Evolutionary conservation across 2,113 vertebrate species (phyloP).

Genomic region (Nematolebias whitei): DNA sequence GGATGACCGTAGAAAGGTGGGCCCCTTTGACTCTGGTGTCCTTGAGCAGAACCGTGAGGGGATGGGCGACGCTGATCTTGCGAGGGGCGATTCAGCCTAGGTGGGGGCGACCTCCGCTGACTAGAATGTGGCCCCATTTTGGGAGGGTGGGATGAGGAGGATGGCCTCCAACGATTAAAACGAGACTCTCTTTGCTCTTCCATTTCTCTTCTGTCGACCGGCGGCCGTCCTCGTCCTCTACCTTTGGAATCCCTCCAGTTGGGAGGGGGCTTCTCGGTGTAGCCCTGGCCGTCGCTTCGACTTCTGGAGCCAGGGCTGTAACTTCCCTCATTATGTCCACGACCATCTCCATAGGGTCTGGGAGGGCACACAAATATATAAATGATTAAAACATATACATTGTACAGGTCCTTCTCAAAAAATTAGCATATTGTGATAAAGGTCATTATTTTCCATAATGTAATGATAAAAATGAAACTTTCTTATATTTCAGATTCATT

Average conservation of each 20-base stretch:
- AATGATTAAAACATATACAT: background rate
- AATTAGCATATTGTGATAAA: too few relatives aligned
- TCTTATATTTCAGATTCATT: too few relatives aligned
- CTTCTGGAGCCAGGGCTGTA: conserved; percentile 59
- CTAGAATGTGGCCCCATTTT: conserved; percentile 73
- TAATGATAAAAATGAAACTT: too few relatives aligned
- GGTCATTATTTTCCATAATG: too few relatives aligned
- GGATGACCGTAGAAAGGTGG: conserved; percentile 69
- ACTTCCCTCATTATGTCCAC: conserved; percentile 58
- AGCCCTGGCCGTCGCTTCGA: conserved; percentile 66
- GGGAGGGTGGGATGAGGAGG: conserved; percentile 65
- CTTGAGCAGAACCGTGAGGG: conserved; percentile 61
- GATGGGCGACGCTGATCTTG: conserved; percentile 68
- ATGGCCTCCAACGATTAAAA: conserved; percentile 73
- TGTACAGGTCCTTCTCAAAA: too few relatives aligned
- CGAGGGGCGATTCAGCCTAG: conserved; percentile 64
- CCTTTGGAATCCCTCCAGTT: conserved; percentile 76
- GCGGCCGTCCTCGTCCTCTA: conserved; percentile 76
- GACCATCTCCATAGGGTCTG: conserved; percentile 67
- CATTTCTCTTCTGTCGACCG: conserved; percentile 68
- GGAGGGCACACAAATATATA: conserved; percentile 42
- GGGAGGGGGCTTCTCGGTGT: conserved; percentile 53
- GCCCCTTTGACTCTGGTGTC: conserved; percentile 65
- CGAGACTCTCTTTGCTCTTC: conserved; percentile 73
- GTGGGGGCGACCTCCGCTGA: conserved; percentile 69